These are phyloP conservation scores for Pomatostomus ruficeps DNA, from an alignment of 2,113 vertebrate species.

Conservation along the genomic window DNA sequence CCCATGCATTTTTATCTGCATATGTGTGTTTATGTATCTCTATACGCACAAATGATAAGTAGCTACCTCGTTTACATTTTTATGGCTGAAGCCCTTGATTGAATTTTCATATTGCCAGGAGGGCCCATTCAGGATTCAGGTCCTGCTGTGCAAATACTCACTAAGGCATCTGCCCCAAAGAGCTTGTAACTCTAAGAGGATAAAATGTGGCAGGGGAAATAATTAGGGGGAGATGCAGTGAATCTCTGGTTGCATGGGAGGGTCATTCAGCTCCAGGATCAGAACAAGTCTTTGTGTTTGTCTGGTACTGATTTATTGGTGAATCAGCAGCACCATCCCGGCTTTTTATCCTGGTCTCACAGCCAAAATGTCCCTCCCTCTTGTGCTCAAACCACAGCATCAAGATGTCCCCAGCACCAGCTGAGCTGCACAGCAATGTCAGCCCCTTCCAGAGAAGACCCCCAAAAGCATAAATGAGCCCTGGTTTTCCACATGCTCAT, in stretches of 20 bases:
- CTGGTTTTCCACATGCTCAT: background rate
- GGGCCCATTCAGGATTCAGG: background rate
- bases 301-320: background rate
- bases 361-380: background rate
- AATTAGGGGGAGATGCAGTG: background rate
- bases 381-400: background rate
- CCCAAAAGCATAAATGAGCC: background rate
- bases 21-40: background rate
- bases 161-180: slow-evolving; percentile 15
- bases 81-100: background rate
- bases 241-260: background rate
- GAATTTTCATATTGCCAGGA: slow-evolving; percentile 47
- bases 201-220: slow-evolving; percentile 1
- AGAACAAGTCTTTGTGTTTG: background rate
- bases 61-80: slow-evolving; percentile 30
- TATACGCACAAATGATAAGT: background rate
- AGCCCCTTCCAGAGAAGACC: background rate
- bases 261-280: background rate
- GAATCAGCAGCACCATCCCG: background rate
- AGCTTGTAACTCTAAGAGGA: background rate
- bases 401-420: background rate
- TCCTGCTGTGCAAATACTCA: background rate
- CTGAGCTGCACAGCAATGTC: background rate
- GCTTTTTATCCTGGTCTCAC: background rate
- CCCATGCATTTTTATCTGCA: background rate